phyloP scores from a whole-genome alignment of 2,797 vertebrate species.

The Emydoidea blandingii region DNA sequence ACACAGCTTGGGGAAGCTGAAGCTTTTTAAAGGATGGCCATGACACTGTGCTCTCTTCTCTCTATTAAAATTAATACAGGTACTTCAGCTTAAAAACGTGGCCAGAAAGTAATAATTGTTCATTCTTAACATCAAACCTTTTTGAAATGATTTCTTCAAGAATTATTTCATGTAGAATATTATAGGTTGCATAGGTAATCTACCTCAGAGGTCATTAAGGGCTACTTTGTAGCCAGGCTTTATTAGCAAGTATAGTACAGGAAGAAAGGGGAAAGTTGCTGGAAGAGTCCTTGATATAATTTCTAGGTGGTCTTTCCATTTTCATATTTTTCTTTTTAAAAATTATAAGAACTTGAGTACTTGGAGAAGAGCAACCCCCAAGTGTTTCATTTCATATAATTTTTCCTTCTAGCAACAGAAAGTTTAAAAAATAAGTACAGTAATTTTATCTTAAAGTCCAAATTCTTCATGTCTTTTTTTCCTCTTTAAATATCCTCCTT shows the following conservation, averaged over 20 bases:
- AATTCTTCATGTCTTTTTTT: constrained; percentile 11
- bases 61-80: constrained; percentile 47
- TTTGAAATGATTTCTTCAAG: constrained; percentile 66
- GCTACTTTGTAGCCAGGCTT: constrained; percentile 82
- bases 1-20: constrained; percentile 67
- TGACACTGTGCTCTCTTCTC: constrained; percentile 49
- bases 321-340: constrained; percentile 23
- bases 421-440: not conserved
- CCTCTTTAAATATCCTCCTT: not conserved
- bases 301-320: constrained; percentile 58
- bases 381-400: not conserved
- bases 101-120: constrained; percentile 39
- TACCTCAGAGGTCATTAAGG: constrained; percentile 82
- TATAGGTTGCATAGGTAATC: constrained; percentile 85
- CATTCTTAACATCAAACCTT: constrained; percentile 55
- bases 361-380: constrained; percentile 38
- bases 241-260: constrained; percentile 72
- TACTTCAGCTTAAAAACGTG: constrained; percentile 31
- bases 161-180: constrained; percentile 67
- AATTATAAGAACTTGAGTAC: constrained; percentile 13
- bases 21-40: constrained; percentile 43
- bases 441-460: not conserved
- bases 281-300: constrained; percentile 72
- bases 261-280: constrained; percentile 75
- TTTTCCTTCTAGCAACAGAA: not conserved